Conservation (phyloP, 2,888 invertebrate species). For the Gandaritis pyraliata region DNA sequence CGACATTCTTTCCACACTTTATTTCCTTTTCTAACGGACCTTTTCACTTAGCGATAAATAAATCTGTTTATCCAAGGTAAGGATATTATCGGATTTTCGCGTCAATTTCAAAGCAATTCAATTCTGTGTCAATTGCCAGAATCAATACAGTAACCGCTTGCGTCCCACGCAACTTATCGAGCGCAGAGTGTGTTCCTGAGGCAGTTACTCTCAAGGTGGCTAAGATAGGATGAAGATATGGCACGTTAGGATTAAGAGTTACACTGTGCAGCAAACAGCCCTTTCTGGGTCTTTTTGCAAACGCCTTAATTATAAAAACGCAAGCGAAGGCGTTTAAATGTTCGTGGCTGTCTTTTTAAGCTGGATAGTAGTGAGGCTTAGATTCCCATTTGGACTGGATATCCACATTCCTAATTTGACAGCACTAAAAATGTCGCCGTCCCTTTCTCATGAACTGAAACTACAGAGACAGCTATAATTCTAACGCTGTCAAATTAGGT, state of each 20-base stretch:
- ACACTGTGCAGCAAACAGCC: too few relatives aligned
- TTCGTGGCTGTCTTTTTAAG: too few relatives aligned
- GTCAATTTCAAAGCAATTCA: conserved; percentile 15
- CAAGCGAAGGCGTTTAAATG: too few relatives aligned
- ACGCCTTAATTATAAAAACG: too few relatives aligned
- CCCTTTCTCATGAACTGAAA: too few relatives aligned
- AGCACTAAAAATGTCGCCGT: too few relatives aligned
- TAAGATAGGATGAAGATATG: conserved; percentile 3
- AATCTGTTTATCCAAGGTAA: background rate
- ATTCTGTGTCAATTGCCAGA: conserved; percentile 21
- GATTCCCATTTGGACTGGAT: too few relatives aligned
- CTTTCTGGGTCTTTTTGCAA: too few relatives aligned
- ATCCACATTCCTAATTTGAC: too few relatives aligned
- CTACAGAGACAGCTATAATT: too few relatives aligned
- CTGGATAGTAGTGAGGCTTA: too few relatives aligned
- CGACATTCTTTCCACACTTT: background rate
- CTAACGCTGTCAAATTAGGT: too few relatives aligned
- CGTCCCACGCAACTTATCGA: conserved; percentile 19
- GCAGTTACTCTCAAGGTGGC: background rate
- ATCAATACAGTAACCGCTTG: conserved; percentile 17
- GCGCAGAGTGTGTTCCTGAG: background rate
- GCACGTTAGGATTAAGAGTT: background rate
- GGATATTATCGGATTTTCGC: conserved; percentile 6
- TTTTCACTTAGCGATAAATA: background rate
- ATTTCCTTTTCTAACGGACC: background rate